A percentile compares a stretch with the other conserved stretches of the same genome.
Conservation (phyloP, 2,888 invertebrate species). For the Scaeva pyrastri region DNA sequence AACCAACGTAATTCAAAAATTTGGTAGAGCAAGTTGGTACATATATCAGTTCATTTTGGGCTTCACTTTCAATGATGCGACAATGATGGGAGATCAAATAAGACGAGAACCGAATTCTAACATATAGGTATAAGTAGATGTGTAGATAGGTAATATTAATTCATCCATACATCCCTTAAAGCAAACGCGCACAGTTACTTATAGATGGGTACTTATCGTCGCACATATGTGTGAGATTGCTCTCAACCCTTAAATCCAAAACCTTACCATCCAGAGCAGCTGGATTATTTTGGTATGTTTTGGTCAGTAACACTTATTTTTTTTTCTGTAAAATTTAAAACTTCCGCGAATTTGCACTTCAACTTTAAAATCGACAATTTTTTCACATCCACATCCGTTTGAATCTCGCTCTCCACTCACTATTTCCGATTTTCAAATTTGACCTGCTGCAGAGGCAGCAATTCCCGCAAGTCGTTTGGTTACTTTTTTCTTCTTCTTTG, state of each 20-base stretch:
- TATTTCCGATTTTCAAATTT: conserved; percentile 19
- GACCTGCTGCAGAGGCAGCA: conserved; percentile 34
- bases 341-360: conserved; percentile 31
- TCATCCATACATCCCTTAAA: conserved; percentile 50
- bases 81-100: conserved; percentile 60
- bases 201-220: conserved; percentile 8
- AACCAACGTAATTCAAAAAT: conserved; percentile 7
- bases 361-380: conserved; percentile 30
- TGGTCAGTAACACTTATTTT: conserved; percentile 16
- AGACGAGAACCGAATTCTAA: conserved; percentile 58
- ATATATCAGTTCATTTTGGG: conserved; percentile 60
- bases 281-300: conserved; percentile 36
- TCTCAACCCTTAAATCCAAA: conserved; percentile 31
- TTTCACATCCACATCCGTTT: conserved; percentile 47
- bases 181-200: conserved; percentile 45
- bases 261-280: conserved; percentile 50
- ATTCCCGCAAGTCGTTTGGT: background rate
- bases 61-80: conserved; percentile 67
- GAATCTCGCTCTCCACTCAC: conserved; percentile 41
- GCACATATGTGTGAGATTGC: conserved; percentile 27
- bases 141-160: conserved; percentile 18
- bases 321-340: background rate
- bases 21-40: background rate
- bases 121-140: conserved; percentile 7
- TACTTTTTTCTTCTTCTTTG: background rate